A percentile compares a stretch with the other conserved stretches of the same genome.
Evolutionary conservation across 2,888 invertebrate genomes (phyloP).

Genomic region (Ecdyonurus torrentis): DNA sequence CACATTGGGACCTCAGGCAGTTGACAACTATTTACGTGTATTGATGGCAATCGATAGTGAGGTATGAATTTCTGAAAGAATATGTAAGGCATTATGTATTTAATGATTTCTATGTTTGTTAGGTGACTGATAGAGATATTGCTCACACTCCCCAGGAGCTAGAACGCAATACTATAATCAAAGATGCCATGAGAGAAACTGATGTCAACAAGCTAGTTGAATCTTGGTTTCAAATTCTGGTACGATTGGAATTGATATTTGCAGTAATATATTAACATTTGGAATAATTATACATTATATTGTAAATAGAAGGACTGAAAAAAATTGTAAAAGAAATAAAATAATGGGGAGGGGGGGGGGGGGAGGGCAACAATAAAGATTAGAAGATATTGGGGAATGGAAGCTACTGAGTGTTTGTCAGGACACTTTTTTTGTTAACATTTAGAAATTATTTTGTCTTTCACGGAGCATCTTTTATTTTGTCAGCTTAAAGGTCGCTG

Average conservation of each 20-base stretch:
- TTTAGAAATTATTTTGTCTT: too few relatives aligned
- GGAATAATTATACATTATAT: background rate
- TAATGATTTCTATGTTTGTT: slow-evolving; percentile 9
- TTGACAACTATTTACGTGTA: slow-evolving; percentile 32
- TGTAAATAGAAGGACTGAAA: too few relatives aligned
- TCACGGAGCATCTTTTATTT: too few relatives aligned
- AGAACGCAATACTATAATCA: slow-evolving; percentile 31
- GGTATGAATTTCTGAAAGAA: slow-evolving; percentile 25
- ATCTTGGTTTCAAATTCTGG: slow-evolving; percentile 35
- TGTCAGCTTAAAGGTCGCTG: too few relatives aligned
- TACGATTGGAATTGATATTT: too few relatives aligned
- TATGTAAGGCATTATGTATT: background rate
- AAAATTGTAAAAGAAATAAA: too few relatives aligned
- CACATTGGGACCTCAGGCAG: slow-evolving; percentile 23
- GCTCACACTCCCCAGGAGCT: slow-evolving; percentile 25
- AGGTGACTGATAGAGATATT: slow-evolving; percentile 29
- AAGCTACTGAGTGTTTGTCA: too few relatives aligned
- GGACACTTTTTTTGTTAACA: too few relatives aligned
- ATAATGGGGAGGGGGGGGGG: too few relatives aligned
- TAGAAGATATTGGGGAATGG: too few relatives aligned
- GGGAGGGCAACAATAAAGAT: too few relatives aligned
- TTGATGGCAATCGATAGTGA: slow-evolving; percentile 34
- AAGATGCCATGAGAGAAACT: slow-evolving; percentile 35
- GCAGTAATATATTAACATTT: background rate
- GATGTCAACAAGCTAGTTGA: slow-evolving; percentile 32